Evolutionary conservation across 1,140 invertebrate genomes (phyloP), one percentile per base, ranked within the genome.

Genomic region (Leptinotarsa texana): DNA sequence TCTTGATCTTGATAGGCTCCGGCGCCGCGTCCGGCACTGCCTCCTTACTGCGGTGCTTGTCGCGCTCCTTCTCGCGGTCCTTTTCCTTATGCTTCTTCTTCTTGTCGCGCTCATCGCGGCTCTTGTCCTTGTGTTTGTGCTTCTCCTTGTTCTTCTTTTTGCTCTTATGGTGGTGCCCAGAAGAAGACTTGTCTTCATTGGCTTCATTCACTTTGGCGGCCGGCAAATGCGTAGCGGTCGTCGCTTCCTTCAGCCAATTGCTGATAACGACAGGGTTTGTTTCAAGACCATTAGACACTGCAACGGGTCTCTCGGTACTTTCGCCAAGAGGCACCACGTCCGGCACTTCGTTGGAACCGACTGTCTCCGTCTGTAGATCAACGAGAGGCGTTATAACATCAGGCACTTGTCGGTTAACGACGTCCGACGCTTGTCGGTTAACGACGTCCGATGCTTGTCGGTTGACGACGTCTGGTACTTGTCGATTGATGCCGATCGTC

Each of bases 131-230:
- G 15, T 87, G 85, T 79, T 91, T 89, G 77, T 90, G 87, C 78
- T 90, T 89, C 51, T 92, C 90, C 77, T 91, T 89, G 74, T 90
- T 90, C 78, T 90, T 90, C 78, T 92, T 91, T 81, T 90, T 89
- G 51, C 88, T 86, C 75, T 88, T 88, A 77, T 89, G 88, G 47
- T 87, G 86, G 74, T 57, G 51, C 15, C 51, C 51, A 17, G 51
- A 57, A n/a, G 33, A 1, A 42, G 51, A 57, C n/a, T 86, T 84
- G 48, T 87, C 85, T 17, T 84, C 83, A 77, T 85, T 86, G 6
- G 51, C 1, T 15, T 57, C 15, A 4, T 57, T 18, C 4, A 57
- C 51, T 49, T 78, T 74, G 11, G 82, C 76, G 18, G 77, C 63
- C 13, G 80, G 66, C 68, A 82, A 47, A 79, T 82, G 77, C 70